Percentiles rank a stretch among this genome's conserved stretches.
These are phyloP conservation scores for Crotophaga sulcirostris DNA, from an alignment of 2,113 vertebrate species.

Conservation along the genomic window DNA sequence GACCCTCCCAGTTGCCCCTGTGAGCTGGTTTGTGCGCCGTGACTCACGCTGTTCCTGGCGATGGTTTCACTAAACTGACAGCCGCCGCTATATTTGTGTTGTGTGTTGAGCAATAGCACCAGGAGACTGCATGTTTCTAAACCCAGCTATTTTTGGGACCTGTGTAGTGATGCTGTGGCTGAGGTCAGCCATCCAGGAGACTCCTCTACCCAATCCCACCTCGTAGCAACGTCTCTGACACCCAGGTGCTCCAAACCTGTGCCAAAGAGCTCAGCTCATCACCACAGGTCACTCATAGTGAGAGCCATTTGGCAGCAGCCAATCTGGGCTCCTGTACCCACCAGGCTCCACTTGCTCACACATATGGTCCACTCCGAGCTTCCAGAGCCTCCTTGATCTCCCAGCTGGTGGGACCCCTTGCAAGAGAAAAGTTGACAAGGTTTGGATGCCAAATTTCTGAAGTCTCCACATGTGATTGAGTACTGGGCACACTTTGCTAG, in stretches of 20 bases:
- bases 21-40: neutral
- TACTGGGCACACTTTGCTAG: neutral
- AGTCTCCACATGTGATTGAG: neutral
- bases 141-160: neutral
- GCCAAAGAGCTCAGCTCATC: neutral
- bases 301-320: neutral
- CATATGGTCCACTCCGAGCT: neutral
- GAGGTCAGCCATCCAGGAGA: neutral
- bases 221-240: rapidly evolving
- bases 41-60: neutral
- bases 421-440: neutral
- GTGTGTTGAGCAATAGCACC: neutral
- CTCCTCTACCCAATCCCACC: rapidly evolving
- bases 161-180: neutral
- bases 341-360: neutral
- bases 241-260: neutral
- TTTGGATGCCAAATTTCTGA: neutral
- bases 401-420: neutral
- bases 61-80: neutral
- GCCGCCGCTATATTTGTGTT: neutral
- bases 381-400: rapidly evolving
- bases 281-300: neutral
- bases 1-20: neutral
- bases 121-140: neutral
- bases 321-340: neutral